A percentile compares a stretch with the other conserved stretches of the same genome.
Evolutionary conservation across 2,113 vertebrate genomes (phyloP).

Genomic region (Neogale vison): DNA sequence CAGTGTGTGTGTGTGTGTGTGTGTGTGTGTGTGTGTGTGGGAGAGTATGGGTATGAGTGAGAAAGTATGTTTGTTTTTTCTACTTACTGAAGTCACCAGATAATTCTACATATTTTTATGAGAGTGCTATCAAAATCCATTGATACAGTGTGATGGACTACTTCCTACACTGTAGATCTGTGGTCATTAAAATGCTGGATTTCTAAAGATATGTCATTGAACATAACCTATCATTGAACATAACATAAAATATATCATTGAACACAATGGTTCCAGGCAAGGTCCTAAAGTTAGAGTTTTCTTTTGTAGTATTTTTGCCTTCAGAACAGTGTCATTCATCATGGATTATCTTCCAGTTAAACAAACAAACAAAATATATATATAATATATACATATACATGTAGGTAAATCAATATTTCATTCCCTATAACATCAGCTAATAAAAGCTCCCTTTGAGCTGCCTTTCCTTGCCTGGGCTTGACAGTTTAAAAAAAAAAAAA

Average conservation of each 20-base stretch:
- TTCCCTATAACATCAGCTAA: background rate
- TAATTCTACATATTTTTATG: conserved; percentile 30
- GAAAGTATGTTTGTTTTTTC: background rate
- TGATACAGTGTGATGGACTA: background rate
- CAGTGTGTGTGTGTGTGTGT: background rate
- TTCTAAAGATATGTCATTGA: conserved; percentile 40
- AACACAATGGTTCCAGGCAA: background rate
- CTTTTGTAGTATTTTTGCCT: background rate
- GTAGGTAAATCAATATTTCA: background rate
- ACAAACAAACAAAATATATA: background rate
- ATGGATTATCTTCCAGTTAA: conserved; percentile 32
- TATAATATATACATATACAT: too few species aligned
- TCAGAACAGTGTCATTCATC: background rate
- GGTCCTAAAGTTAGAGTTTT: background rate
- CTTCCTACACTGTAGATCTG: background rate
- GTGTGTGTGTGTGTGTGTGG: background rate
- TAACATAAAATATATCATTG: background rate
- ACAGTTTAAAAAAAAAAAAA: background rate
- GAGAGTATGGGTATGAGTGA: background rate
- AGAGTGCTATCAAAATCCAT: conserved; percentile 18
- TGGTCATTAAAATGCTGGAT: background rate
- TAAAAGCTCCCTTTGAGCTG: background rate
- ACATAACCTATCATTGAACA: background rate
- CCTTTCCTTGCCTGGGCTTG: background rate
- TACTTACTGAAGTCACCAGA: background rate